phyloP scores from a whole-genome alignment of 2,888 invertebrate species.

The Polydrusus cervinus region DNA sequence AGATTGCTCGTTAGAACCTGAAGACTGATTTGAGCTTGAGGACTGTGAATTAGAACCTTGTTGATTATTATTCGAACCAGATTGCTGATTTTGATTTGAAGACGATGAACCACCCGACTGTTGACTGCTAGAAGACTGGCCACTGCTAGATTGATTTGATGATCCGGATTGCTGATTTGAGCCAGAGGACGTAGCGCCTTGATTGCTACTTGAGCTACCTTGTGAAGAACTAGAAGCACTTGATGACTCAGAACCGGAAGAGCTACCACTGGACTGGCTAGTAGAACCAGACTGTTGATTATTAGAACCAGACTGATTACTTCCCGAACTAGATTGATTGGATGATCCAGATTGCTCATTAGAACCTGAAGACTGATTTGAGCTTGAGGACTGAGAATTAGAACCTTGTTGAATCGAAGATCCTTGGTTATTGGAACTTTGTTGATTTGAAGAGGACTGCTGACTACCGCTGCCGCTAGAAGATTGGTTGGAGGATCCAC shows the following conservation, averaged over 20 bases:
- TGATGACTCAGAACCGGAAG: slow-evolving; percentile 43
- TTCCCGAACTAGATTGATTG: slow-evolving; percentile 13
- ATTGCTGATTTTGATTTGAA: slow-evolving; percentile 27
- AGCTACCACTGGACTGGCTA: slow-evolving; percentile 31
- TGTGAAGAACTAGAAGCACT: background rate
- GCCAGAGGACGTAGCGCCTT: background rate
- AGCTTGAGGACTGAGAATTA: slow-evolving; percentile 54
- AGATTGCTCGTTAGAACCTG: slow-evolving; percentile 47
- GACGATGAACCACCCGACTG: slow-evolving; percentile 30
- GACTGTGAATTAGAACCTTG: slow-evolving; percentile 28
- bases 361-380: slow-evolving; percentile 38
- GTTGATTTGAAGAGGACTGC: slow-evolving; percentile 44
- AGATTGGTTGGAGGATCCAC: slow-evolving; percentile 30
- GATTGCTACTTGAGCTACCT: background rate
- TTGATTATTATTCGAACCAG: background rate
- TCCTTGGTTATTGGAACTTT: slow-evolving; percentile 40
- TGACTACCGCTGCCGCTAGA: slow-evolving; percentile 33
- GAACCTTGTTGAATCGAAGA: slow-evolving; percentile 52
- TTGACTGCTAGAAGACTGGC: slow-evolving; percentile 14
- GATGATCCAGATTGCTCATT: slow-evolving; percentile 48
- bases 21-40: slow-evolving; percentile 18
- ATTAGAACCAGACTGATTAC: slow-evolving; percentile 18
- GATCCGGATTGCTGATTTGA: slow-evolving; percentile 7
- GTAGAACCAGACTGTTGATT: slow-evolving; percentile 50
- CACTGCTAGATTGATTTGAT: slow-evolving; percentile 17